A percentile compares a stretch with the other conserved stretches of the same genome.
Evolutionary conservation across 2,888 invertebrate genomes (phyloP).

Genomic region (Cryptus viduatorius): DNA sequence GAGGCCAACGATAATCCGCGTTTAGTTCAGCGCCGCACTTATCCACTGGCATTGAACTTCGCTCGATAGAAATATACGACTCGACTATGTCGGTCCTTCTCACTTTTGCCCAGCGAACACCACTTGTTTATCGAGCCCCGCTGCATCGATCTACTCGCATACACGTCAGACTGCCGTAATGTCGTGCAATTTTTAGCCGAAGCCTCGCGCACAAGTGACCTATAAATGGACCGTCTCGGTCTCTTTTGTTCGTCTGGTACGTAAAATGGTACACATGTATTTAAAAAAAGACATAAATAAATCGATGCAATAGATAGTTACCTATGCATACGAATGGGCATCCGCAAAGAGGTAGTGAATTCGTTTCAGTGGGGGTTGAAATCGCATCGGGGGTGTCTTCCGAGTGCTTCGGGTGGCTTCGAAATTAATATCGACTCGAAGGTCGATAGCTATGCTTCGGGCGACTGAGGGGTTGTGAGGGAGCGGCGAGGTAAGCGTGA

Average conservation of each 20-base stretch:
- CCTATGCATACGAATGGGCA: background rate
- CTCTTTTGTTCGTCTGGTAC: background rate
- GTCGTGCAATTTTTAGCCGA: constrained; percentile 53
- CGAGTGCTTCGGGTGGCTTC: background rate
- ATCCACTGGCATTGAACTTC: constrained; percentile 64
- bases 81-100: constrained; percentile 20
- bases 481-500: constrained; percentile 4
- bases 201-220: constrained; percentile 46
- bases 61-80: constrained; percentile 41
- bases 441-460: background rate
- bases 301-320: background rate
- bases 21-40: constrained; percentile 50
- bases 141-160: constrained; percentile 21
- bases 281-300: too few relatives aligned
- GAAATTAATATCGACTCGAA: constrained; percentile 31
- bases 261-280: background rate
- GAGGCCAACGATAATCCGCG: constrained; percentile 34
- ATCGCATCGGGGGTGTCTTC: constrained; percentile 10
- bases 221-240: constrained; percentile 41
- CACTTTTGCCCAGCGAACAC: constrained; percentile 30
- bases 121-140: constrained; percentile 43
- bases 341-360: background rate
- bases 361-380: background rate
- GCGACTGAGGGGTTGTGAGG: background rate
- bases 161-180: constrained; percentile 50